Conservation (phyloP, 1,140 invertebrate species). For the Araneus ventricosus region DNA sequence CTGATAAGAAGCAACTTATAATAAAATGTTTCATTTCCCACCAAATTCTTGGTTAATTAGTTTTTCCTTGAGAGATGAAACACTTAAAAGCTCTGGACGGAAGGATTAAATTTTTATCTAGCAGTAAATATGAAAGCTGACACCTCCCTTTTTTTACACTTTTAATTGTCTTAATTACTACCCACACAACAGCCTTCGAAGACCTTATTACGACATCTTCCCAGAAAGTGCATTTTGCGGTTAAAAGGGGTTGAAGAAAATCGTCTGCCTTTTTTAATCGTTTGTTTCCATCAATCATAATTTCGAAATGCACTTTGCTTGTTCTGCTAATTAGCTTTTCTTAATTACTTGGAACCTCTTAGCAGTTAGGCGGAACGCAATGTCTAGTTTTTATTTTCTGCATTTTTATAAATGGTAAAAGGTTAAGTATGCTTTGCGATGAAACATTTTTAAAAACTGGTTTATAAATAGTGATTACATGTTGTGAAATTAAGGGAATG, state of each 20-base stretch:
- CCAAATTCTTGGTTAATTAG: slow-evolving; percentile 22
- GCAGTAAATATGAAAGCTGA: slow-evolving; percentile 1
- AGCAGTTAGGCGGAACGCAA: background rate
- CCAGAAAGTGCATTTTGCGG: slow-evolving; percentile 27
- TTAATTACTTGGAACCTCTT: background rate
- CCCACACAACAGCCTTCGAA: slow-evolving; percentile 7
- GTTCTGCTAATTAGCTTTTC: slow-evolving; percentile 9
- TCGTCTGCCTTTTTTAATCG: background rate
- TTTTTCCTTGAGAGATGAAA: slow-evolving; percentile 35
- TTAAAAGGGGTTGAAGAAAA: slow-evolving; percentile 3
- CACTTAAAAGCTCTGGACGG: background rate
- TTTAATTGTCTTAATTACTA: slow-evolving; percentile 14
- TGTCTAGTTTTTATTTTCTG: background rate
- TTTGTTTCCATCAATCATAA: background rate
- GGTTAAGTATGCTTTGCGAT: background rate
- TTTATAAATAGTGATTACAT: no score
- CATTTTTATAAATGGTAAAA: background rate
- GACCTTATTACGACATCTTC: background rate
- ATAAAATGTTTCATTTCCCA: background rate
- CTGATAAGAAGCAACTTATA: background rate
- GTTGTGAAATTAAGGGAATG: no score
- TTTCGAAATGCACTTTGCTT: background rate
- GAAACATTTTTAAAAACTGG: background rate
- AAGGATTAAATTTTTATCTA: background rate
- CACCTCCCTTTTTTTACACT: background rate